Conservation (phyloP, 2,797 vertebrate genomes). For the Scyliorhinus canicula region DNA sequence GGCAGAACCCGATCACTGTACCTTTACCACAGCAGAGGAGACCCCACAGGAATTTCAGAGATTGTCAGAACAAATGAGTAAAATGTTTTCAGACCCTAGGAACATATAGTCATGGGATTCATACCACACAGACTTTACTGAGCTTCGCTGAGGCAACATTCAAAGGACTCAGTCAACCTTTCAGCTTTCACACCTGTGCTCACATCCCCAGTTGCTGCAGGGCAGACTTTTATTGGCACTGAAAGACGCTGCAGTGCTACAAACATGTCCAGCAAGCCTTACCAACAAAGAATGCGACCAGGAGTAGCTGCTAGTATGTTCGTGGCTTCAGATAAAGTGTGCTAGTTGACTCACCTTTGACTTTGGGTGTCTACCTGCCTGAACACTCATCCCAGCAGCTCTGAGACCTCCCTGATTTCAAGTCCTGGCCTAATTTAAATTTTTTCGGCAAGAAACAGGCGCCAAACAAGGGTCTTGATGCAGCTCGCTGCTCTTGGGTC, state of each 20-base stretch:
- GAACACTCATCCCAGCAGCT: background rate
- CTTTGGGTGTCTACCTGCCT: background rate
- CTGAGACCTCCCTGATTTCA: background rate
- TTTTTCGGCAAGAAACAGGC: background rate
- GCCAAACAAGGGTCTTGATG: background rate
- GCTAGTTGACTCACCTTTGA: background rate
- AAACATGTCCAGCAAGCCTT: background rate
- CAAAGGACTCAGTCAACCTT: background rate
- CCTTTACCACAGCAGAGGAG: background rate
- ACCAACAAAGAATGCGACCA: background rate
- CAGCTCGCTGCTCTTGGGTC: background rate
- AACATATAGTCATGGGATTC: background rate
- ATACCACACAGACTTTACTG: background rate
- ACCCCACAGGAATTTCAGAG: background rate
- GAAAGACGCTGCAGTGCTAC: background rate
- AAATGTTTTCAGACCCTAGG: conserved; percentile 2
- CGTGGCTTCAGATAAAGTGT: background rate
- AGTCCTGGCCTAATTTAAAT: background rate
- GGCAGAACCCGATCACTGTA: background rate
- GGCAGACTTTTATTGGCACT: background rate
- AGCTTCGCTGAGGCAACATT: background rate
- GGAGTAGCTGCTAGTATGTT: background rate
- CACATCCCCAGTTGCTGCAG: background rate
- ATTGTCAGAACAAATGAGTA: background rate
- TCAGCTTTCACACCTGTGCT: background rate